Conservation (phyloP, 2,888 invertebrate genomes). For the Mesorhabditis spiculigera region DNA sequence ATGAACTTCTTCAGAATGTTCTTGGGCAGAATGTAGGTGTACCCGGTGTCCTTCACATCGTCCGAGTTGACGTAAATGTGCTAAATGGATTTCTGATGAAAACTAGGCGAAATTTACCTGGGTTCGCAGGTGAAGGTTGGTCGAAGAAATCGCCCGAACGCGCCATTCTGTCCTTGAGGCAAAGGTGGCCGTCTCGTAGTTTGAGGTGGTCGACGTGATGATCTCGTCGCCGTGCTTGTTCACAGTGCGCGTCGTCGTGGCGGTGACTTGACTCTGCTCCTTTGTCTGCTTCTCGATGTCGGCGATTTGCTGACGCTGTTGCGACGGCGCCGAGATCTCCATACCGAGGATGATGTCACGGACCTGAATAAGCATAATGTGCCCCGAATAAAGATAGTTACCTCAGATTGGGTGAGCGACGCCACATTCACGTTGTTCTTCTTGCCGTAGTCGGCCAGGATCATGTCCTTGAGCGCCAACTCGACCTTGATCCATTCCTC, state of each 20-base stretch:
- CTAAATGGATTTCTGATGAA: constrained; percentile 72
- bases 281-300: constrained; percentile 99
- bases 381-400: constrained; percentile 9
- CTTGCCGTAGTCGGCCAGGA: constrained; percentile 97
- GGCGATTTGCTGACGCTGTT: constrained; percentile 97
- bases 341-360: constrained; percentile 97
- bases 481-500: constrained; percentile 99
- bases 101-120: constrained; percentile 72
- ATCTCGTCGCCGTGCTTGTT: constrained; percentile 99
- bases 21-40: constrained; percentile 79
- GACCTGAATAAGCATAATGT: constrained; percentile 60
- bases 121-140: constrained; percentile 61
- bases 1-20: constrained; percentile 98
- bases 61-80: constrained; percentile 99
- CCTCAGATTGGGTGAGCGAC: constrained; percentile 96
- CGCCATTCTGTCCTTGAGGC: constrained; percentile 97
- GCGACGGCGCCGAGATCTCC: constrained; percentile 99
- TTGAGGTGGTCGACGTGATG: constrained; percentile 95
- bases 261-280: constrained; percentile 79
- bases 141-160: constrained; percentile 81
- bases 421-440: constrained; percentile 99
- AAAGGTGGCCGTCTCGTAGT: constrained; percentile 97
- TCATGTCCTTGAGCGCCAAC: constrained; percentile 94
- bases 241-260: constrained; percentile 94
- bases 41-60: constrained; percentile 98